Base-by-base conservation (phyloP, 2,888 invertebrate genomes). In the Oscheius sp. region DNA sequence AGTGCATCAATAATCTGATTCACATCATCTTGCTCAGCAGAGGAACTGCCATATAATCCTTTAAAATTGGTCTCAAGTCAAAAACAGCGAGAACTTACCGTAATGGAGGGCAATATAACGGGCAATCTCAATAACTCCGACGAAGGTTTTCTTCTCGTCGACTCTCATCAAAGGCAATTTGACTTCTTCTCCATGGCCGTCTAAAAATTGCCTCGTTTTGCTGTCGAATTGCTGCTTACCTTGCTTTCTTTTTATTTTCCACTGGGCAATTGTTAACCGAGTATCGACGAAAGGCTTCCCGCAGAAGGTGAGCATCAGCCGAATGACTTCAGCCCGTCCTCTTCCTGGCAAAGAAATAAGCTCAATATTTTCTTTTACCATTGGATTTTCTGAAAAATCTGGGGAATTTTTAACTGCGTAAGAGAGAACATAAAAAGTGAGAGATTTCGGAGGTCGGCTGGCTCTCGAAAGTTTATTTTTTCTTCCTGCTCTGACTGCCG, bases 11-110 rank as follows among this genome's bases (percentile, higher is more conserved):
- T 80, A 58, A 85, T 78, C 46, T 76, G 76, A 46, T 85, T 82
- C 53, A 85, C 76, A 53, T 83, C 73, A 41, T 79, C 78, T 25
- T 80, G 78, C 58, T 85, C 84, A 21, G 74, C 75, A 21, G 78
- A 80, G 12, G 81, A 78, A 25, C 75, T 77, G 56, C 83, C 85
- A 61, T 83, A 84, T 3, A 85, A 75, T 13, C 78, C 84, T 83
- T 49, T 21, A 35, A 35, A 35, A 35, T 6, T 35, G 35, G 9
- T 35, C n/a, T n/a, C n/a, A n/a, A n/a, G n/a, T n/a, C n/a, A n/a
- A n/a, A n/a, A n/a, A n/a, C n/a, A n/a, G n/a, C n/a, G n/a, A 13
- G 13, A 2, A 23, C 74, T 35, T 27, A 84, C 84, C 81, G 35
- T 75, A 81, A 63, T 80, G 73, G 25, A 82, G 64, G 9, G 85